Evolutionary conservation across 2,888 invertebrate genomes (phyloP).

Genomic region (Hydriomena furcata): DNA sequence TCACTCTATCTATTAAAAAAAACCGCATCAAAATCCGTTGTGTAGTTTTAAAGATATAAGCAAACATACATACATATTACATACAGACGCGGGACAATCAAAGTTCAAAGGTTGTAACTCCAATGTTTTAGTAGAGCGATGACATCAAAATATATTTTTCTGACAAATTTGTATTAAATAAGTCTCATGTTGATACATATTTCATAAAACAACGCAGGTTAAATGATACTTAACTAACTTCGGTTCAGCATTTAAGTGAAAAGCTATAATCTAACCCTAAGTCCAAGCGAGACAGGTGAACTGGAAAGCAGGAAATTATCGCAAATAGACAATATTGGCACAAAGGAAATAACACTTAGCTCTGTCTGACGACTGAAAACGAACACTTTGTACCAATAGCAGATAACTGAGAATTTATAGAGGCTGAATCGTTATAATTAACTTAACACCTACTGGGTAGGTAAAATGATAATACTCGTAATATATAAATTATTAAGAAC

Average conservation of each 20-base stretch:
- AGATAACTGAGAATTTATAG: slow-evolving; percentile 12
- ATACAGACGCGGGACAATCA: too few species aligned
- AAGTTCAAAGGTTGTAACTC: too few species aligned
- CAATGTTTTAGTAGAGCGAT: too few species aligned
- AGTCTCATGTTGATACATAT: neutral
- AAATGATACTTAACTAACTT: slow-evolving; percentile 3
- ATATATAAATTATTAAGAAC: too few species aligned
- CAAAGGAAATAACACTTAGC: slow-evolving; percentile 64
- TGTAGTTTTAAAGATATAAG: too few species aligned
- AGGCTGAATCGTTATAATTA: neutral
- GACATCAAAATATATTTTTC: too few species aligned
- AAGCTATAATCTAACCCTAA: slow-evolving; percentile 43
- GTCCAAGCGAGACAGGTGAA: slow-evolving; percentile 42
- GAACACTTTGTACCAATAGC: slow-evolving; percentile 24
- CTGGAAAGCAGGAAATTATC: slow-evolving; percentile 61
- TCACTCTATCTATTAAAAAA: too few species aligned
- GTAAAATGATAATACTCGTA: too few species aligned
- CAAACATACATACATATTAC: too few species aligned
- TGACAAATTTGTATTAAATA: too few species aligned
- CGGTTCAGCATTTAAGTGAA: slow-evolving; percentile 9
- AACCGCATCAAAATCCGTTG: too few species aligned
- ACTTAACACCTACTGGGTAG: neutral
- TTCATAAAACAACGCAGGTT: too few species aligned
- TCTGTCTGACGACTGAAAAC: slow-evolving; percentile 43
- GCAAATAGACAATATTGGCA: slow-evolving; percentile 62